Conservation (phyloP, 2,888 invertebrate genomes). For the Nephrocerus scutellatus region DNA sequence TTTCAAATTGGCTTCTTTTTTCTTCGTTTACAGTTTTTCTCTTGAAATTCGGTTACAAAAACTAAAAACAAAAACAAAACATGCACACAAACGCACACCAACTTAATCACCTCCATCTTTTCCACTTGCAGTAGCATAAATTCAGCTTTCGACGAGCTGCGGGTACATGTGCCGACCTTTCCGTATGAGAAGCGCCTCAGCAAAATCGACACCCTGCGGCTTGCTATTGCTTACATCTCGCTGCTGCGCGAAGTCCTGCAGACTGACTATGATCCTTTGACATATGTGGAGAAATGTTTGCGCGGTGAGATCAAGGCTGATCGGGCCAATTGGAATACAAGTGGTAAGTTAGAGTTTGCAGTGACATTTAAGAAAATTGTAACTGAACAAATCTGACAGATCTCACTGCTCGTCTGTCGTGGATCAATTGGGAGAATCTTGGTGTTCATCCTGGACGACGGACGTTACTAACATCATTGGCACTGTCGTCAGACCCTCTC, state of each 20-base stretch:
- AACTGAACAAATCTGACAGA: conserved; percentile 54
- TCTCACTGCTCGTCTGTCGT: conserved; percentile 90
- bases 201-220: conserved; percentile 94
- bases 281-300: conserved; percentile 87
- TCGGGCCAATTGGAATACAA: conserved; percentile 91
- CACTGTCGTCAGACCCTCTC: conserved; percentile 64
- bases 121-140: conserved; percentile 98
- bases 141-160: conserved; percentile 96
- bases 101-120: too few relatives aligned
- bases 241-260: conserved; percentile 81
- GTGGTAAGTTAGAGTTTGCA: conserved; percentile 57
- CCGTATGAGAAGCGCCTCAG: conserved; percentile 97
- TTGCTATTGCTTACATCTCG: conserved; percentile 97
- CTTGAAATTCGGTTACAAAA: not conserved
- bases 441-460: conserved; percentile 87
- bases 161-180: conserved; percentile 97
- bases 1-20: conserved; percentile 44
- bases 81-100: not conserved
- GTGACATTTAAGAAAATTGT: too few relatives aligned
- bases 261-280: conserved; percentile 83
- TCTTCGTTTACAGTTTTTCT: conserved; percentile 18
- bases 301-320: conserved; percentile 84
- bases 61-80: conserved; percentile 1
- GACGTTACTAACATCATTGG: conserved; percentile 73
- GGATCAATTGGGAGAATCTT: conserved; percentile 99